Evolutionary conservation across 2,888 invertebrate genomes (phyloP), one percentile per base, ranked within the genome.

Genomic region (Corbicula japonica): DNA sequence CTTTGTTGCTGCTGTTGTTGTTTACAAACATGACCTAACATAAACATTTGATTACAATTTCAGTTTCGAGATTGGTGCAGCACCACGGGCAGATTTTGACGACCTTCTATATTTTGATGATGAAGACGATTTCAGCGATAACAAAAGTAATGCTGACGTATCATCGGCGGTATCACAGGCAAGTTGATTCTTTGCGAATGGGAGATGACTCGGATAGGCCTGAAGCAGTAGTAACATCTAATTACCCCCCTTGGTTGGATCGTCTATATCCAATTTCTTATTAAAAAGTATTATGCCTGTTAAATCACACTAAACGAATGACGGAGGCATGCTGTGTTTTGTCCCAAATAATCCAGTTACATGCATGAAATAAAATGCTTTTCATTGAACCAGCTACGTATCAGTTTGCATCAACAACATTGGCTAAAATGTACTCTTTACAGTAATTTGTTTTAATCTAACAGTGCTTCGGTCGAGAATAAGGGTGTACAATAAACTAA

Each of bases 11-110:
- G 41, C 8, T 38, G 15, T 12, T 12, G 8, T 38, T 38, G 10
- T 38, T 15, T 8, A 18, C 8, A 38, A 38, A 12, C 10, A 38
- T 38, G 8, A 8, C 18, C 41, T 12, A 38, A 38, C 8, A 38
- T 8, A 12, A 18, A 38, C 18, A 12, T 12, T 38, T 38, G 10
- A 38, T 12, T 15, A 38, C 41, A 26, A 8, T 76, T 76, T 69
- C 76, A 76, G 76, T 58, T 69, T 69, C 58, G 76, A 76, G 35
- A 76, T 76, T 23, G 76, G 76, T 21, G 56, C 62, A 18, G 78
- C 78, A 15, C 78, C 78, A n/a, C 56, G 34, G 26, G 78, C 78
- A 2, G 38, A 56, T 18, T 73, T 63, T 28, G 66, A 66, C 8
- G 78, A 78, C 35, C 30, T 52, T 10, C 50, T 65, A 2, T 73